These are phyloP conservation scores for Vimba vimba DNA, from an alignment of 2,113 vertebrate genomes.

Conservation along the genomic window DNA sequence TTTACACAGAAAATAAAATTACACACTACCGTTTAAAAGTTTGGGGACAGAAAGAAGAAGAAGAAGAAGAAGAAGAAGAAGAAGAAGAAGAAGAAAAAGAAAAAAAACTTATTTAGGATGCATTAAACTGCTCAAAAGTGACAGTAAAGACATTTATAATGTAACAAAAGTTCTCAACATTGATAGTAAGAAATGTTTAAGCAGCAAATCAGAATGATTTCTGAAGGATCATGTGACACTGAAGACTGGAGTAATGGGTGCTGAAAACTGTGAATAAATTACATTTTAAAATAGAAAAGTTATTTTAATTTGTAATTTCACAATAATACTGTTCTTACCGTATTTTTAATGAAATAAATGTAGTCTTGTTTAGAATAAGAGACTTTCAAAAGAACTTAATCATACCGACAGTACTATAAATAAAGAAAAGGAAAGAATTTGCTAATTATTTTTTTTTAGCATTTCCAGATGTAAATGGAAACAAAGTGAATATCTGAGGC, in stretches of 20 bases:
- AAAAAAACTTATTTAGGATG: neutral
- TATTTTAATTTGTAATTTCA: too few relatives aligned
- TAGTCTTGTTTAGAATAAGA: neutral
- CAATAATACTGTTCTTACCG: neutral
- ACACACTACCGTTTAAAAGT: neutral
- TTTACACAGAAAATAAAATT: neutral
- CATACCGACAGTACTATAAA: neutral
- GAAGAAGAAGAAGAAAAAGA: neutral
- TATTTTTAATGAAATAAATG: neutral
- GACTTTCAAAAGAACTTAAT: neutral
- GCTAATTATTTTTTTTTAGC: too few relatives aligned
- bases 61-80: too few relatives aligned
- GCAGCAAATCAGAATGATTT: neutral
- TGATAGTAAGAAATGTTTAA: too few relatives aligned
- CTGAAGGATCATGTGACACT: neutral
- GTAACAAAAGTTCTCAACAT: neutral
- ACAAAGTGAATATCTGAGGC: neutral
- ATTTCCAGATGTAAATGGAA: neutral
- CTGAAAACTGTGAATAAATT: neutral
- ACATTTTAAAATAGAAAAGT: neutral
- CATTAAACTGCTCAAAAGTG: neutral
- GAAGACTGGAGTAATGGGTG: neutral
- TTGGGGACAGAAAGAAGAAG: neutral
- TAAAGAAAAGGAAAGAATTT: neutral
- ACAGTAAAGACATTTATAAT: neutral